Conservation (phyloP, 2,113 vertebrate genomes). For the Oostethus manadensis region DNA sequence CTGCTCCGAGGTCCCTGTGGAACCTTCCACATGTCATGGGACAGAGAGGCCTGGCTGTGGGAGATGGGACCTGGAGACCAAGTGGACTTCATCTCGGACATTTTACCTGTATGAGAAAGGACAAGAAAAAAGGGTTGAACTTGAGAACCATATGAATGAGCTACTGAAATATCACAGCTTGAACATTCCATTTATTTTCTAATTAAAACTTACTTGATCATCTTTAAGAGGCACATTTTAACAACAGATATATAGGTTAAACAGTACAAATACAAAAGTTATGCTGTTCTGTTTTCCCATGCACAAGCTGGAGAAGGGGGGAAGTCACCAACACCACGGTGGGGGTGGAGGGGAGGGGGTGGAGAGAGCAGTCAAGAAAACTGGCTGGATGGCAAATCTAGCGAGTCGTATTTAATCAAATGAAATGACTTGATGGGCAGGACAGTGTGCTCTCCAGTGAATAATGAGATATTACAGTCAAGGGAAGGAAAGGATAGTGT, state of each 20-base stretch:
- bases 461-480: slow-evolving; percentile 16
- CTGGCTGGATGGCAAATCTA: slow-evolving; percentile 14
- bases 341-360: slow-evolving; percentile 13
- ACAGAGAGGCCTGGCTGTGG: slow-evolving; percentile 89
- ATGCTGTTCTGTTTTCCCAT: slow-evolving; percentile 29
- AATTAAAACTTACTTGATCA: neutral
- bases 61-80: slow-evolving; percentile 91
- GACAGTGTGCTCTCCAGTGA: slow-evolving; percentile 13
- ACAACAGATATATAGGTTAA: neutral
- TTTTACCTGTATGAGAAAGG: slow-evolving; percentile 76
- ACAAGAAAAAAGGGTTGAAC: neutral
- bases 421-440: slow-evolving; percentile 14
- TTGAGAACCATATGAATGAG: neutral
- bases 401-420: slow-evolving; percentile 23
- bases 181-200: too few species aligned
- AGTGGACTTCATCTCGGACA: slow-evolving; percentile 95
- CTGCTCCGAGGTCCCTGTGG: slow-evolving; percentile 81
- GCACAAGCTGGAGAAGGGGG: slow-evolving; percentile 15
- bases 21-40: slow-evolving; percentile 97
- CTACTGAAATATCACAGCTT: too few species aligned
- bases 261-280: neutral
- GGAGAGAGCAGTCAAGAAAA: too few species aligned
- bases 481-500: slow-evolving; percentile 18
- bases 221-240: neutral
- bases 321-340: slow-evolving; percentile 22